Base-by-base conservation (phyloP, 2,888 invertebrate species). In the Andrena marginata region DNA sequence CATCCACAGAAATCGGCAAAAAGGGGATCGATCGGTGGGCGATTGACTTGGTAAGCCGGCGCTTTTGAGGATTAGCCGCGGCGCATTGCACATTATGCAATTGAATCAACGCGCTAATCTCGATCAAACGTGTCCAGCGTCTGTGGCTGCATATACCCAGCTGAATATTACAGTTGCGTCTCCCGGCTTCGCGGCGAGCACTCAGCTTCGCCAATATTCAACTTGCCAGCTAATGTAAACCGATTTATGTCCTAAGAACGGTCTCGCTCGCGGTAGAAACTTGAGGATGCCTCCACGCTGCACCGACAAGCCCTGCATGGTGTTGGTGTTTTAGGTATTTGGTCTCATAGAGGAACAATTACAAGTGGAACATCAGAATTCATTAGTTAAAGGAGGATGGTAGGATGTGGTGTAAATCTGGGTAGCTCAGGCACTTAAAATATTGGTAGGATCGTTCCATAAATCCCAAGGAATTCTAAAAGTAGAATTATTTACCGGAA, bases 71-170 rank as follows among this genome's bases (percentile, higher is more conserved):
- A 73, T 76, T 72, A 69, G 59, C 64, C 65, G 70, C 63, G 54
- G 64, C 74, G 51, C 72, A 67, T 29, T 79, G 69, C 72, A 64
- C 84, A 79, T 83, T 78, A 84, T 79, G 76, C 69, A 79, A 84
- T 84, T 84, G 79, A 84, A 84, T 84, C 84, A 63, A 69, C 26
- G 26, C 74, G 48, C 68, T 84, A 83, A 84, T 79, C 74, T 79
- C 83, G 84, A 84, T 84, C 78, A 71, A 73, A 82, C 70, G 65
- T 69, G 73, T 70, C 60, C 69, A 35, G 51, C 35, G 70, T 73
- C 60, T 77, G 48, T 62, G 60, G n/a, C 60, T 62, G 63, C 62
- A 48, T 51, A 71, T 42, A 16, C 60, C 60, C 49, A 56, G 59
- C 33, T 42, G 62, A 69, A 77, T 73, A 77, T 80, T 63, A 69